phyloP scores from a whole-genome alignment of 2,797 vertebrate genomes.

The Hafferia zeledoni region DNA sequence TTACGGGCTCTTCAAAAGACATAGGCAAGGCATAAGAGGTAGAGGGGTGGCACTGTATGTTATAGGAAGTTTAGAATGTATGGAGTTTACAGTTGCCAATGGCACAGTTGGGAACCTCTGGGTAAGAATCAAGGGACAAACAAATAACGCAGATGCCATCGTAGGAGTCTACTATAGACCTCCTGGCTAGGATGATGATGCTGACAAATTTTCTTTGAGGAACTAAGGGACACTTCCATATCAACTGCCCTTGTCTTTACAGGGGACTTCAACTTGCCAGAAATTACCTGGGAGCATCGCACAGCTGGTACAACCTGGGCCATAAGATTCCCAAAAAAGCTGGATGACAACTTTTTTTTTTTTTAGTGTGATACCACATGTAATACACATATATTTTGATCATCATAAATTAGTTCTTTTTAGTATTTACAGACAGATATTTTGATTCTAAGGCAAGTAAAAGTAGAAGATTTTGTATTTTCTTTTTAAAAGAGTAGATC shows the following conservation, averaged over 20 bases:
- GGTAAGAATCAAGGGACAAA: not conserved
- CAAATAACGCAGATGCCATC: not conserved
- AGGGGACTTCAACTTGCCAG: not conserved
- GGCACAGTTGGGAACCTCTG: not conserved
- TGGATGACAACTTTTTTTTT: not conserved
- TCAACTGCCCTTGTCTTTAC: not conserved
- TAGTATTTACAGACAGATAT: not conserved
- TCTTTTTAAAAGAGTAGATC: not conserved
- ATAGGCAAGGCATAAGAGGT: not conserved
- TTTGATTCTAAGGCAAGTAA: not conserved
- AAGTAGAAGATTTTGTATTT: not conserved
- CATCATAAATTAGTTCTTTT: not conserved
- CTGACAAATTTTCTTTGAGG: not conserved
- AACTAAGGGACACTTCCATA: not conserved
- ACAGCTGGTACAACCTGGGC: not conserved
- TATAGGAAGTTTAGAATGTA: not conserved
- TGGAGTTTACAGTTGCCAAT: not conserved
- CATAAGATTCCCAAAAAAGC: not conserved
- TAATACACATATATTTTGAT: not conserved
- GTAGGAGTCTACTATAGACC: not conserved
- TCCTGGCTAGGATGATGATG: not conserved
- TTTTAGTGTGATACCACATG: not conserved
- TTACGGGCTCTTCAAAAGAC: not conserved
- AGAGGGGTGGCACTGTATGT: not conserved
- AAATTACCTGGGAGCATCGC: not conserved